These are phyloP conservation scores for Platycheirus rosarum DNA, from an alignment of 2,888 invertebrate species.

Conservation along the genomic window DNA sequence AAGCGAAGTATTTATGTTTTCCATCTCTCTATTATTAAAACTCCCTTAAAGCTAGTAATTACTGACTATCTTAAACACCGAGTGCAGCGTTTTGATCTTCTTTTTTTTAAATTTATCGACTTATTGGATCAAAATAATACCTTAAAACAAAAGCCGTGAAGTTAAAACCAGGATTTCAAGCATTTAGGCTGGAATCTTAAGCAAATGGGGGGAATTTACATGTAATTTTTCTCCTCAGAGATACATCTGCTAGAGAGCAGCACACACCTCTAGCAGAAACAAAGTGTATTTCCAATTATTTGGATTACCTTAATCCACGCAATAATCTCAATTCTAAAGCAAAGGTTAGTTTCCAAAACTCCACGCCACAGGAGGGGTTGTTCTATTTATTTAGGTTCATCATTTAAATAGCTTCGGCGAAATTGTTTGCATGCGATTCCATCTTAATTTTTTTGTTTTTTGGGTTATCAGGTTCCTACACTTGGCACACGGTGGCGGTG, in stretches of 20 bases:
- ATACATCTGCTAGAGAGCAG: constrained; percentile 21
- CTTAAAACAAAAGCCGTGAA: constrained; percentile 32
- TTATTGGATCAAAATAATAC: constrained; percentile 7
- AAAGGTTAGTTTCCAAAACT: constrained; percentile 12
- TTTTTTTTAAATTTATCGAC: neutral
- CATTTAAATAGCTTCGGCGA: neutral
- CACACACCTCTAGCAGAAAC: too few species aligned
- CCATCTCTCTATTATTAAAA: too few species aligned
- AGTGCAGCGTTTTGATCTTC: neutral
- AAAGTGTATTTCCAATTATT: constrained; percentile 31
- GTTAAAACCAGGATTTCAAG: constrained; percentile 34
- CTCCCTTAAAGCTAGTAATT: too few species aligned
- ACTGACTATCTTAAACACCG: too few species aligned
- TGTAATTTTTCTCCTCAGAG: constrained; percentile 24
- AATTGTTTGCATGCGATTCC: too few species aligned
- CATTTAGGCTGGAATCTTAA: neutral
- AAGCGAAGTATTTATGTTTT: too few species aligned
- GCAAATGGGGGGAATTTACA: constrained; percentile 22
- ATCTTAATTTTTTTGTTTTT: too few species aligned
- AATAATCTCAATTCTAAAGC: too few species aligned
- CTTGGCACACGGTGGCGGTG: too few species aligned
- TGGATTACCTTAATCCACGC: constrained; percentile 45
- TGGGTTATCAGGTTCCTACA: too few species aligned
- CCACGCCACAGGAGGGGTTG: neutral
- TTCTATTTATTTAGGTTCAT: neutral